phyloP scores from a whole-genome alignment of 2,113 vertebrate genomes.

The Gallinago paraguaiae region DNA sequence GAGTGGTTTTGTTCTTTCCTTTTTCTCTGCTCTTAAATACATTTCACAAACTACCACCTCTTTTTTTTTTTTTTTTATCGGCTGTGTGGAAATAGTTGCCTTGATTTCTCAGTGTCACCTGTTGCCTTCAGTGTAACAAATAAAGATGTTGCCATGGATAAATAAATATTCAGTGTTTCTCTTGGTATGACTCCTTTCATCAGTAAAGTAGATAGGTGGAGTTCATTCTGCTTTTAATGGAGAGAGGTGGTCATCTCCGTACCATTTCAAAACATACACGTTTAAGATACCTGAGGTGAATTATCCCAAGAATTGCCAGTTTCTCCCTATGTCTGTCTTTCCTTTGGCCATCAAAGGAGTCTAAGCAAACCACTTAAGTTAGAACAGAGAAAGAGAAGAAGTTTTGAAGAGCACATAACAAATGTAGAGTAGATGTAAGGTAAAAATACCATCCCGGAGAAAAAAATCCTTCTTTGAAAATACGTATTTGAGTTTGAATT shows the following conservation, averaged over 20 bases:
- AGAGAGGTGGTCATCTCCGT: neutral
- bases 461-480: neutral
- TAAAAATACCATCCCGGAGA: neutral
- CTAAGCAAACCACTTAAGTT: neutral
- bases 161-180: neutral
- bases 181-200: neutral
- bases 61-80: neutral
- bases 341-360: neutral
- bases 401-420: neutral
- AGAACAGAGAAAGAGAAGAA: neutral
- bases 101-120: neutral
- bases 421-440: neutral
- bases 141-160: neutral
- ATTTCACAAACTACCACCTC: neutral
- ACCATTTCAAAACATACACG: neutral
- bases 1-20: neutral
- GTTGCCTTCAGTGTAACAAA: neutral
- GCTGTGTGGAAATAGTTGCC: neutral
- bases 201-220: neutral
- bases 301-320: neutral
- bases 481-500: neutral
- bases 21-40: neutral
- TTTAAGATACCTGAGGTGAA: neutral
- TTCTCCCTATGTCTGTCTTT: neutral
- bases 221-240: neutral